Percentiles rank a stretch among this genome's conserved stretches.
phyloP scores from a whole-genome alignment of 1,140 invertebrate species.

The Chlorops oryzae region DNA sequence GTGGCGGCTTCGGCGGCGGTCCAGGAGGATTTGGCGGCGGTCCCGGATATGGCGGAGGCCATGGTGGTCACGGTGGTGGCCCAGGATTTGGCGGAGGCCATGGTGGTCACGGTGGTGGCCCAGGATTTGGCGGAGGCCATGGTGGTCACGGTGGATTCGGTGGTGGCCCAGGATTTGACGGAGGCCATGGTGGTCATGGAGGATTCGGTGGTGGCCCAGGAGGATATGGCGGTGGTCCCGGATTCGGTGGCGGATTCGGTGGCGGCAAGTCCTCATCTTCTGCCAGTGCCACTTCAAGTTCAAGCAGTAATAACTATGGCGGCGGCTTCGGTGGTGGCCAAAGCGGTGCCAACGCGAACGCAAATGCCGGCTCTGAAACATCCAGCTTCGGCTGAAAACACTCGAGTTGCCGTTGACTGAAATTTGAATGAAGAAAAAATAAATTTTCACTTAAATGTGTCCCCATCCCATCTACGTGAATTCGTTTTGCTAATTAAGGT shows the following conservation, averaged over 20 bases:
- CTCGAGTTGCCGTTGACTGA: too few species aligned
- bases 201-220: background rate
- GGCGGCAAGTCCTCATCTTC: too few species aligned
- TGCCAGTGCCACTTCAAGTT: background rate
- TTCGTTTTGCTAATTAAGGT: too few species aligned
- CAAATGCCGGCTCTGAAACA: too few species aligned
- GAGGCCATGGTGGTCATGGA: background rate
- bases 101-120: background rate
- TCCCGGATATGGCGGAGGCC: background rate
- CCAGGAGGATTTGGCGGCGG: background rate
- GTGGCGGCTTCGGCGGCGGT: conserved; percentile 2
- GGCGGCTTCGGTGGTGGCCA: background rate
- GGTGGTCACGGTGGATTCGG: background rate
- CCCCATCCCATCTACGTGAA: too few species aligned
- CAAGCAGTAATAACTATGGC: too few species aligned
- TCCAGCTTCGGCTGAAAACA: too few species aligned
- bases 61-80: background rate
- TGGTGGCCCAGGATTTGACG: background rate
- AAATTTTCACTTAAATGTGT: too few species aligned
- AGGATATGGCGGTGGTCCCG: background rate
- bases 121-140: background rate
- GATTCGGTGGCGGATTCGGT: background rate
- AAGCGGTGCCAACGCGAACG: too few species aligned
- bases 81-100: background rate
- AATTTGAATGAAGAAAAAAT: too few species aligned